Evolutionary conservation across 2,888 invertebrate genomes (phyloP).

Genomic region (Seira musarum): DNA sequence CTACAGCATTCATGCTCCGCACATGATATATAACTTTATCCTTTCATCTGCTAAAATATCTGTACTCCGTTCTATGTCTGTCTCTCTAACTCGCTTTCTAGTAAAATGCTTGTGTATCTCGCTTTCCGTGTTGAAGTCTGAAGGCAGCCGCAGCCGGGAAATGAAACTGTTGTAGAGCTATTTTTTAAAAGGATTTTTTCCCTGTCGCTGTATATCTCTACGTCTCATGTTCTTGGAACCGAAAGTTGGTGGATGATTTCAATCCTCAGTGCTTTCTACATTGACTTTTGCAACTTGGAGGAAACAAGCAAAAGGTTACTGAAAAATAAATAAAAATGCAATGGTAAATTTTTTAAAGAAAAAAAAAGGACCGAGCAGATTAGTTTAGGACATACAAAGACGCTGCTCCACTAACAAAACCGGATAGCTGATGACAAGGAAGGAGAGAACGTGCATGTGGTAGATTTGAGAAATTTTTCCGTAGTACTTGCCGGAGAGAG

Average conservation of each 20-base stretch:
- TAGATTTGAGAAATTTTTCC: constrained; percentile 10
- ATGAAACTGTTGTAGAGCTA: constrained; percentile 26
- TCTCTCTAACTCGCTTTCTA: neutral
- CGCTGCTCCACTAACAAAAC: neutral
- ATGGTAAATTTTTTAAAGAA: neutral
- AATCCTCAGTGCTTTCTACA: constrained; percentile 47
- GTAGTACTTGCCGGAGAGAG: neutral
- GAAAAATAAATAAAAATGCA: constrained; percentile 2
- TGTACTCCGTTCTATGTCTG: too few species aligned
- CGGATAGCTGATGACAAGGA: constrained; percentile 7
- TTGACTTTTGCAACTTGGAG: constrained; percentile 16
- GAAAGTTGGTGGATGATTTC: constrained; percentile 48
- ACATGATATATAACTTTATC: neutral
- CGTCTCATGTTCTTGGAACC: constrained; percentile 28
- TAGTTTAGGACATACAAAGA: neutral
- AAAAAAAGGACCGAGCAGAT: neutral
- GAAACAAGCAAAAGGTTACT: constrained; percentile 27
- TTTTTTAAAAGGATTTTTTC: neutral
- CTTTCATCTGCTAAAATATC: constrained; percentile 34
- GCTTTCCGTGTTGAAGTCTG: neutral
- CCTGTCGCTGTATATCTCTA: constrained; percentile 28
- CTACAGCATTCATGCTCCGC: neutral
- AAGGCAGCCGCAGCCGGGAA: constrained; percentile 59
- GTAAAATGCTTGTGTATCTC: neutral
- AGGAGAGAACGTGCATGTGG: neutral